A percentile compares a stretch with the other conserved stretches of the same genome.
Conservation (phyloP, 2,888 invertebrate species). For the Callosobruchus maculatus region DNA sequence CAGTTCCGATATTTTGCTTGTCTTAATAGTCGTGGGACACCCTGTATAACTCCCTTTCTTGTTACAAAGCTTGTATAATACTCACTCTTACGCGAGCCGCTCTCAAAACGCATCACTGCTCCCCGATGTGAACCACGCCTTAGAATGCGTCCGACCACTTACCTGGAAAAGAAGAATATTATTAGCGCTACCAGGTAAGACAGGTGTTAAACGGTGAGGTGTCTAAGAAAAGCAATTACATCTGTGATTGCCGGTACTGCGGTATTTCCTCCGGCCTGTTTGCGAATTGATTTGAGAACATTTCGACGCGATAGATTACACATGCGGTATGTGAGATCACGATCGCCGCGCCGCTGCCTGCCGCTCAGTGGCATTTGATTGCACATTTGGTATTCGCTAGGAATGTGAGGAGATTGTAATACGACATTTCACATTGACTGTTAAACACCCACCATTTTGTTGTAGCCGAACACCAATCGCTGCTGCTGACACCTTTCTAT, state of each 20-base stretch:
- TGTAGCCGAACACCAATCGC: too few species aligned
- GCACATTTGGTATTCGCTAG: background rate
- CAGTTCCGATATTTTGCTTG: too few species aligned
- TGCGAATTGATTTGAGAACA: background rate
- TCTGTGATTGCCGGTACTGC: background rate
- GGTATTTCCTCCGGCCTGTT: background rate
- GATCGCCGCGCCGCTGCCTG: background rate
- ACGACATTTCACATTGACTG: background rate
- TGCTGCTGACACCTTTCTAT: too few species aligned
- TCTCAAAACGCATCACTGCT: background rate
- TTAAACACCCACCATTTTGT: background rate
- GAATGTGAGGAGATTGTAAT: background rate
- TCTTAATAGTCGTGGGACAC: too few species aligned
- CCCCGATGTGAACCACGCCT: background rate
- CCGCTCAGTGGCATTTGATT: background rate
- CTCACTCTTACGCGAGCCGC: background rate
- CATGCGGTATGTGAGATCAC: background rate
- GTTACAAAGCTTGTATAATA: background rate
- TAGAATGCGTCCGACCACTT: background rate
- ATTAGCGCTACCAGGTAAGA: background rate
- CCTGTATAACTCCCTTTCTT: too few species aligned
- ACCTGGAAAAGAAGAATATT: background rate
- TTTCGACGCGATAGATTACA: background rate
- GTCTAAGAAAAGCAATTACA: background rate
- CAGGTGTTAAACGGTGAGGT: background rate